Evolutionary conservation across 2,888 invertebrate genomes (phyloP).

Genomic region (Euproctis similis): DNA sequence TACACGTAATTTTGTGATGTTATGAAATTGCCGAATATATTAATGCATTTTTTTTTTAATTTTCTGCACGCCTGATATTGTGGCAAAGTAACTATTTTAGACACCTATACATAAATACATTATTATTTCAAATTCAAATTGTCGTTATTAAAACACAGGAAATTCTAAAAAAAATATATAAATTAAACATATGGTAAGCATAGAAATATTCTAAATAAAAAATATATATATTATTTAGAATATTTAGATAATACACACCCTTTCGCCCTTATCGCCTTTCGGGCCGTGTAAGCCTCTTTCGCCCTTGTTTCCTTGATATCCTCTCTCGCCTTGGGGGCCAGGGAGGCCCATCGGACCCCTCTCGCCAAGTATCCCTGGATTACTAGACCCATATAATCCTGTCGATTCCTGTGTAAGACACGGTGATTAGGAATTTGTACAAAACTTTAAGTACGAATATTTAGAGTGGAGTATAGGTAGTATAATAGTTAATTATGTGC

Average conservation of each 20-base stretch:
- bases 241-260: slow-evolving; percentile 72
- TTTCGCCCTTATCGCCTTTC: slow-evolving; percentile 83
- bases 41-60: no score
- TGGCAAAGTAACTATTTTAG: no score
- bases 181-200: no score
- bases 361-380: slow-evolving; percentile 78
- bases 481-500: no score
- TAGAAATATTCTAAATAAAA: no score
- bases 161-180: not conserved
- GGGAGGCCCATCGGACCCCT: slow-evolving; percentile 80
- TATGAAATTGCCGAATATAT: no score
- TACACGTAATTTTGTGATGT: no score
- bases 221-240: no score
- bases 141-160: not conserved
- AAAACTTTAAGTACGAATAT: slow-evolving; percentile 10
- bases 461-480: no score
- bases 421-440: slow-evolving; percentile 33
- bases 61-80: no score
- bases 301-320: slow-evolving; percentile 77
- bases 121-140: slow-evolving; percentile 2
- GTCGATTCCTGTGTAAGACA: slow-evolving; percentile 60
- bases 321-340: slow-evolving; percentile 80
- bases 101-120: no score
- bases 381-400: slow-evolving; percentile 68
- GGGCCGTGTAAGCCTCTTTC: slow-evolving; percentile 77